Conservation (phyloP, 1,140 invertebrate genomes). For the Drosophila punjabiensis region DNA sequence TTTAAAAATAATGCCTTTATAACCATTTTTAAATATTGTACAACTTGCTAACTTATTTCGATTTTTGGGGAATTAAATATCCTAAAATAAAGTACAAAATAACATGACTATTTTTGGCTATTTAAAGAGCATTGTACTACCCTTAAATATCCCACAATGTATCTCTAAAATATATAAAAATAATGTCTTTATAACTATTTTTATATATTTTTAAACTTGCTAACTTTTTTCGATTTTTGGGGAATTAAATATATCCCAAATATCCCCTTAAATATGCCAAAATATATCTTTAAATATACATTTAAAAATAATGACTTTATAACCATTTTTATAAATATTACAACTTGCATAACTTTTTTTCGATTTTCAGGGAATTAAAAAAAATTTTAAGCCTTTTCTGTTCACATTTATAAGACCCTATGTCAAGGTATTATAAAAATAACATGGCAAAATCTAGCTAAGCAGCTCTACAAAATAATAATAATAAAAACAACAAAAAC, state of each 20-base stretch:
- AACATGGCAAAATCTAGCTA: conserved; percentile 17
- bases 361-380: background rate
- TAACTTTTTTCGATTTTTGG: too few relatives aligned
- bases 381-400: background rate
- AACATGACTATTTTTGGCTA: background rate
- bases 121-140: background rate
- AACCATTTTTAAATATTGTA: background rate
- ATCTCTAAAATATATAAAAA: too few relatives aligned
- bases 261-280: too few relatives aligned
- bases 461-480: conserved; percentile 37
- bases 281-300: background rate
- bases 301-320: background rate
- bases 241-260: too few relatives aligned
- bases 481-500: conserved; percentile 9
- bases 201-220: too few relatives aligned
- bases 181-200: too few relatives aligned
- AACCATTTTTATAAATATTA: too few relatives aligned
- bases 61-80: too few relatives aligned
- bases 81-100: background rate
- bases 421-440: conserved; percentile 24
- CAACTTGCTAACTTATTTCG: too few relatives aligned
- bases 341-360: background rate
- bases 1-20: too few relatives aligned
- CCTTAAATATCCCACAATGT: too few relatives aligned
- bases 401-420: conserved; percentile 9